A percentile compares a stretch with the other conserved stretches of the same genome.
These are phyloP conservation scores for Hipposideros larvatus DNA, from an alignment of 2,797 vertebrate species.

Conservation along the genomic window DNA sequence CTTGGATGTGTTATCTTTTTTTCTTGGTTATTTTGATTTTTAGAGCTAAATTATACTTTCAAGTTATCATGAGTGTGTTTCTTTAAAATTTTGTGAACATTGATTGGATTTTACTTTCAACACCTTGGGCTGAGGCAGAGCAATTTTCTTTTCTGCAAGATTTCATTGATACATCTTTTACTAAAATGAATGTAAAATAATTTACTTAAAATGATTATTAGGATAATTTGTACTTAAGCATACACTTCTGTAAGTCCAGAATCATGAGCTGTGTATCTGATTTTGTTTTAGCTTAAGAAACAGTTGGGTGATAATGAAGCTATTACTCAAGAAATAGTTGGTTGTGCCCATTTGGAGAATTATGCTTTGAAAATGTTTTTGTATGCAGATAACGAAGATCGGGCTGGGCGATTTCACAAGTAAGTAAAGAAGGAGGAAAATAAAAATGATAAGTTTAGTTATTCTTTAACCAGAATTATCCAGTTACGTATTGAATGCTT, in stretches of 20 bases:
- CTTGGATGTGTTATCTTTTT: conserved; percentile 5
- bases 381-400: conserved; percentile 98
- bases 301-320: conserved; percentile 96
- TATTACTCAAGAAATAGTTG: conserved; percentile 97
- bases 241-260: background rate
- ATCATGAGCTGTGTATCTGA: conserved; percentile 34
- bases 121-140: background rate
- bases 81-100: conserved; percentile 15
- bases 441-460: background rate
- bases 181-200: conserved; percentile 54
- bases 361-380: conserved; percentile 99
- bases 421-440: conserved; percentile 86
- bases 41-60: conserved; percentile 44
- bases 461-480: background rate
- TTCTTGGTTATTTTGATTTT: conserved; percentile 59
- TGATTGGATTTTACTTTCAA: conserved; percentile 47
- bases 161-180: background rate
- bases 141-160: background rate
- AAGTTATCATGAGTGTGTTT: conserved; percentile 7
- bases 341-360: conserved; percentile 97
- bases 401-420: conserved; percentile 96
- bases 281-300: conserved; percentile 95
- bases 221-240: conserved; percentile 38
- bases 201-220: conserved; percentile 57
- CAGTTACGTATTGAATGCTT: background rate